These are phyloP conservation scores for Dicranocentrus wangi DNA, from an alignment of 2,888 invertebrate genomes.

Conservation along the genomic window DNA sequence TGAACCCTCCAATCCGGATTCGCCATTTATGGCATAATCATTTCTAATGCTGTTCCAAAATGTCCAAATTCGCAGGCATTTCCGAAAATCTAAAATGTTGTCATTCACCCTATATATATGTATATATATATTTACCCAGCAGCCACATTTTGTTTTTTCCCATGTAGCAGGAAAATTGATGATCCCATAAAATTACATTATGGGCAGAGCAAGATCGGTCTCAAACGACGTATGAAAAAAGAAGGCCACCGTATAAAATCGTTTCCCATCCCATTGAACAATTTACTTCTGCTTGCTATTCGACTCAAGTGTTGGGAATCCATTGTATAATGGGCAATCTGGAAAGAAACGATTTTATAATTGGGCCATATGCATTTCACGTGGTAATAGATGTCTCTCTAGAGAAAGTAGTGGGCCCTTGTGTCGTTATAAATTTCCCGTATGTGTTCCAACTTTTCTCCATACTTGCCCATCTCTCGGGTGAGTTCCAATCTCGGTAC, in stretches of 20 bases:
- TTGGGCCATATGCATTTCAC: constrained; percentile 60
- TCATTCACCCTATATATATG: too few relatives aligned
- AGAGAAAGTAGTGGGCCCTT: constrained; percentile 29
- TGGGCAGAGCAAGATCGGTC: constrained; percentile 13
- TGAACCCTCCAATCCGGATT: too few relatives aligned
- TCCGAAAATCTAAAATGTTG: too few relatives aligned
- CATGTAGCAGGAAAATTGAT: constrained; percentile 39
- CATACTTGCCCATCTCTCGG: too few relatives aligned
- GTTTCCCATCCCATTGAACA: constrained; percentile 58
- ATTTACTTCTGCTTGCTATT: constrained; percentile 39
- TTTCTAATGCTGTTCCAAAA: too few relatives aligned
- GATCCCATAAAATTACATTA: constrained; percentile 52
- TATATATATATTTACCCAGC: too few relatives aligned
- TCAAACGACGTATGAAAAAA: too few relatives aligned
- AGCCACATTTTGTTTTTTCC: constrained; percentile 14
- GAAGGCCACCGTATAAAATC: not conserved
- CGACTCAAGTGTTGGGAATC: constrained; percentile 40
- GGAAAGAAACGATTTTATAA: constrained; percentile 55
- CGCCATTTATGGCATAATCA: too few relatives aligned
- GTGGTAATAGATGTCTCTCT: constrained; percentile 56
- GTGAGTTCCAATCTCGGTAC: too few relatives aligned
- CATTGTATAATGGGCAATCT: constrained; percentile 48
- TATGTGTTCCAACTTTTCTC: too few relatives aligned
- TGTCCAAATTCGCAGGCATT: too few relatives aligned
- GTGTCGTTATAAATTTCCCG: constrained; percentile 10